Base-by-base conservation (phyloP, 2,888 invertebrate genomes). In the Malthinus seriepunctatus region DNA sequence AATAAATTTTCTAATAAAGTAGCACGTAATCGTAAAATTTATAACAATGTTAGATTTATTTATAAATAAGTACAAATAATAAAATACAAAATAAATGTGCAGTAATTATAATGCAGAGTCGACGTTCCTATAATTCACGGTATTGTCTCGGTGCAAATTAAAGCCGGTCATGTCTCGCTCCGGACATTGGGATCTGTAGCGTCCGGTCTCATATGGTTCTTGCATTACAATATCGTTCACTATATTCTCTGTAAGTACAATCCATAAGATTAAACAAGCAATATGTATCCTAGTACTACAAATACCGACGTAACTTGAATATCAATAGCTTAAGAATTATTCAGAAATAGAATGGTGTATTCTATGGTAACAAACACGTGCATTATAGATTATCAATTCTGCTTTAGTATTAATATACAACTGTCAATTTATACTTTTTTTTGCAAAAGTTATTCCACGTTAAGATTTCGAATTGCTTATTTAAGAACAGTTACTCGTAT, bases 161-260 rank as follows among this genome's bases (percentile, higher is more conserved):
- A 51, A 50, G 46, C 48, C 48, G 51, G 55, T 55, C 62, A 59
- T 55, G 59, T 62, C 55, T 32, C 51, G 51, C 58, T 59, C 51
- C 62, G 62, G 62, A 63, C 62, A 63, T 52, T 50, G 52, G 61
- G 57, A 61, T 62, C 62, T 59, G 58, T 59, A 62, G 58, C 59
- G 49, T 52, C 56, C 73, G 73, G 73, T 71, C 63, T 66, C 67
- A 61, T 63, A 69, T 70, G 62, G 64, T 52, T 62, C 66, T 69
- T 73, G 74, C 73, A 73, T 74, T 72, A n/a, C 71, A 63, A 68
- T 69, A 72, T 69, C 67, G 67, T 68, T 64, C 67, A 63, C 63
- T n/a, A 35, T 23, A 23, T 23, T 23, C 23, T 23, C 23, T 23
- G 23, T 23, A 23, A 23, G 23, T 23, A 23, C 23, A 15, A 12